Evolutionary conservation across 2,797 vertebrate species (phyloP), one percentile per base, ranked within the genome.

Genomic region (Eulemur coronatus): DNA sequence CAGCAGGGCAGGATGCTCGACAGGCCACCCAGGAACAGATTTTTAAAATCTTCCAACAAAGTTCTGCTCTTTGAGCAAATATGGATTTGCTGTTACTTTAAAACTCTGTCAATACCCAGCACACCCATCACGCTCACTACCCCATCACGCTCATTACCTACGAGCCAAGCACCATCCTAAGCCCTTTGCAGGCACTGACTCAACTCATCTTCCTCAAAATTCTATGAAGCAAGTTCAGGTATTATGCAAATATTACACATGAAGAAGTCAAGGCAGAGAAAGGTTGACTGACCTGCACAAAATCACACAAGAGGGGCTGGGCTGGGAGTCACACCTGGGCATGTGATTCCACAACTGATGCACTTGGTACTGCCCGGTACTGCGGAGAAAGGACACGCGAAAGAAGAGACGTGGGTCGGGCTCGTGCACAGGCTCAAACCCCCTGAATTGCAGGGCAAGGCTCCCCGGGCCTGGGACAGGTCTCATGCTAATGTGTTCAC

Each of bases 171-270:
- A 1, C 43, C 18, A 14, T 7, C 5, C 85, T 17, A n/a, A 67
- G n/a, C 24, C 30, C 30, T n/a, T 57, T 7, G 0, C 10, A 8
- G 1, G 69, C 17, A 4, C 0, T 0, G 13, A 18, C 18, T 63
- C 46, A 1, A 30, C 35, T 46, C 35, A 26, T 35, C 73, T 38
- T 46, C 15, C 15, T 55, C 33, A 61, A 7, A 10, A 4, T 33
- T 30, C 35, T 4, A 1, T 0, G 38, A 69, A 63, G 46, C 24
- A 4, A 26, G 55, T 46, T 24, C 81, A 3, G 28, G n/a, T 35
- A 1, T 24, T 11, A 30, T 5, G 41, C 52, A 13, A 52, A 52
- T 11, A n/a, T 2, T 9, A 41, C 7, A 24, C 7, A 14, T 0
- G 7, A 70, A 55, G 46, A 67, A 30, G 24, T 17, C 0, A 1